Conservation (phyloP, 2,797 vertebrate species). For the Amblyopsis hoosieri region DNA sequence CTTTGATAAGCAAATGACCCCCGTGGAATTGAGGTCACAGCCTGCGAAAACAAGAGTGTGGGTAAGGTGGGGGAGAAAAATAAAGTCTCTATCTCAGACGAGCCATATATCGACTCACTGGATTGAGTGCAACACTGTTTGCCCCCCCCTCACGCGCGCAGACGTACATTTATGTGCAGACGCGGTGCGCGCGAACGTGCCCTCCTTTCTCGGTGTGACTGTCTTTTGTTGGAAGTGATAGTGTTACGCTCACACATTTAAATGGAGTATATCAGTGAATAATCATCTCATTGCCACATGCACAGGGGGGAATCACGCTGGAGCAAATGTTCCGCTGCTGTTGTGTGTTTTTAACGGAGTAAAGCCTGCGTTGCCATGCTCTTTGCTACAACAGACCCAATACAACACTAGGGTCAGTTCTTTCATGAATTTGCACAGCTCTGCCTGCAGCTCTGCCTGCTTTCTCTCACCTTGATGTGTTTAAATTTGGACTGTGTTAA, state of each 20-base stretch:
- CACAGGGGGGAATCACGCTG: conserved; percentile 31
- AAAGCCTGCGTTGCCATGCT: background rate
- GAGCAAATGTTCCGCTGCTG: conserved; percentile 18
- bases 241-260: conserved; percentile 36
- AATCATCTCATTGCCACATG: conserved; percentile 39
- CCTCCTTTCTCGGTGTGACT: conserved; percentile 26
- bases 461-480: conserved; percentile 21
- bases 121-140: conserved; percentile 75
- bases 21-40: conserved; percentile 88
- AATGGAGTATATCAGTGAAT: conserved; percentile 56
- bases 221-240: conserved; percentile 37
- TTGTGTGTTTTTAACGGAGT: conserved; percentile 11
- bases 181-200: conserved; percentile 8
- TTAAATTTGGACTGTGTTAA: conserved; percentile 9
- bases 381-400: conserved; percentile 22
- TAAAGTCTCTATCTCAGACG: conserved; percentile 76
- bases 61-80: conserved; percentile 73
- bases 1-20: conserved; percentile 92
- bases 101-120: conserved; percentile 71
- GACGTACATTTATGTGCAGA: conserved; percentile 45
- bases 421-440: conserved; percentile 45
- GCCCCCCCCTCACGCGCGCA: conserved; percentile 58
- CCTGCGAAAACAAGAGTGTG: conserved; percentile 83
- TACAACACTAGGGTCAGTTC: conserved; percentile 48
- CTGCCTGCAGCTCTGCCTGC: conserved; percentile 13